Evolutionary conservation across 2,113 vertebrate species (phyloP), one percentile per base, ranked within the genome.

Genomic region (Meleagris gallopavo): DNA sequence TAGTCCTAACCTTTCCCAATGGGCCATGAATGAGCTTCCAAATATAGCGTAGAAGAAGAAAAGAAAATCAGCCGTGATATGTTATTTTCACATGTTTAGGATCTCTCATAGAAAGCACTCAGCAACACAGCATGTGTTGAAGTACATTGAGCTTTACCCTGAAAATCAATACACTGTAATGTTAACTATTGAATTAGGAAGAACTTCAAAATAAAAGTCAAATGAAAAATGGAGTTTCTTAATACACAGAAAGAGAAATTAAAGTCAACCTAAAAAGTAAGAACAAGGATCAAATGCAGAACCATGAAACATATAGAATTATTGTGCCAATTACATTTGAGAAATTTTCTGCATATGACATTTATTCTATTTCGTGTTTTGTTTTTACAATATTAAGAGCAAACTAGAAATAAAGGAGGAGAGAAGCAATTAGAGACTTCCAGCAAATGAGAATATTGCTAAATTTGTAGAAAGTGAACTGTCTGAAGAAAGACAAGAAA

Each of bases 1-100:
- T 98, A 98, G 96, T 73, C 79, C 94, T 97, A 98, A 97, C 97
- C 96, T 97, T 97, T 97, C 97, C 98, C 97, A 97, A 93, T 90
- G 95, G 97, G 82, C 94, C 91, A 93, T 97, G 96, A 98, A 97
- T 96, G 81, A 97, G 91, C 88, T 97, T 97, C 95, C 93, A 97
- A 97, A 97, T 90, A 94, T 14, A 93, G 86, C 66, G 79, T n/a
- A 52, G 54, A 83, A 83, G 73, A 58, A 14, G 9, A 4, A 79
- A 72, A 78, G 92, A 87, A 96, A 90, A 80, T 76, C 48, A 79
- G 29, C 58, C 61, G 76, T 50, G 38, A 89, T 48, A 69, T 65
- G 81, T 24, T 93, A 89, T 76, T 97, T 95, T 93, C 87, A 86
- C 72, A 13, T 71, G 80, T 91, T 75, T 95, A 65, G 79, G 48